Conservation (phyloP, 2,113 vertebrate species). For the Nannospalax galili region DNA sequence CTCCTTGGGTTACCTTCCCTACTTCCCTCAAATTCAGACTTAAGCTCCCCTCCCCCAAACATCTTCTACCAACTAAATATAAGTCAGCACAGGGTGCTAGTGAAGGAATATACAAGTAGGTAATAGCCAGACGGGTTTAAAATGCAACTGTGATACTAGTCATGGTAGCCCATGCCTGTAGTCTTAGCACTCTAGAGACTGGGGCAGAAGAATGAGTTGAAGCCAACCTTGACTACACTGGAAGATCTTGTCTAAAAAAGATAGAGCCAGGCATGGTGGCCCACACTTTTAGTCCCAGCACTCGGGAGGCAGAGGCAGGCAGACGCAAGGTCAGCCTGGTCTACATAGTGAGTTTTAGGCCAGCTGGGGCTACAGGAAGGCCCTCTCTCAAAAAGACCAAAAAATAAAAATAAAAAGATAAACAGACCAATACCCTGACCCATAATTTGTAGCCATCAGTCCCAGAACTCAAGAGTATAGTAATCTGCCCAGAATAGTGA, state of each 20-base stretch:
- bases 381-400: too few species aligned
- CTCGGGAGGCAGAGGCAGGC: too few species aligned
- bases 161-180: not conserved
- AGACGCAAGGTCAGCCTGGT: too few species aligned
- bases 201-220: not conserved
- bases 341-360: too few species aligned
- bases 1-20: not conserved
- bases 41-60: not conserved
- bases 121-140: not conserved
- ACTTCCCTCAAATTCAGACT: not conserved
- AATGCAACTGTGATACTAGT: not conserved
- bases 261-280: too few species aligned
- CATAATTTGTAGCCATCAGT: not conserved
- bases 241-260: not conserved
- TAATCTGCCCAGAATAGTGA: not conserved
- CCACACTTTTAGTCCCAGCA: too few species aligned
- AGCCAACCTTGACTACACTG: not conserved
- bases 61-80: not conserved
- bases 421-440: not conserved
- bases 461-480: conserved; percentile 25
- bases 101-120: not conserved
- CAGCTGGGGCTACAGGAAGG: too few species aligned
- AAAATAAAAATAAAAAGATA: not conserved
- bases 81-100: not conserved
- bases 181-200: not conserved